Conservation (phyloP, 2,888 invertebrate genomes). For the Myopa testacea region DNA sequence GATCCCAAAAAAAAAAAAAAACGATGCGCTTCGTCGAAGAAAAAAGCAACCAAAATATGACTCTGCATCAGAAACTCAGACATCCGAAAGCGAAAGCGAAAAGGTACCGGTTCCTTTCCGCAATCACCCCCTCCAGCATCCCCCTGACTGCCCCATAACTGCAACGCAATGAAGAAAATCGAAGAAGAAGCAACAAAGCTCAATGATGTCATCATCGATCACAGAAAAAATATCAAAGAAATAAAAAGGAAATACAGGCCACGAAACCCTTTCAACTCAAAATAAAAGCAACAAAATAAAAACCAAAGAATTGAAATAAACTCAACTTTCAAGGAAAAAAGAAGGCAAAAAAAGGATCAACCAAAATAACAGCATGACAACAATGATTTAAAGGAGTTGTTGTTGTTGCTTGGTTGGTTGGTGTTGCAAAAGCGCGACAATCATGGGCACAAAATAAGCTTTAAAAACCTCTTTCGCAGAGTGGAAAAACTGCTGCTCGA, state of each 20-base stretch:
- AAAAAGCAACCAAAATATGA: conserved; percentile 1
- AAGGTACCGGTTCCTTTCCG: conserved; percentile 56
- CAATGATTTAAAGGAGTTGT: not conserved
- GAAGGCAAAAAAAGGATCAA: too few relatives aligned
- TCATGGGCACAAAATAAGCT: not conserved
- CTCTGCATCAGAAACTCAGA: not conserved
- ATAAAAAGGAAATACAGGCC: conserved; percentile 2
- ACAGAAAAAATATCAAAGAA: not conserved
- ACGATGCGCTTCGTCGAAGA: not conserved
- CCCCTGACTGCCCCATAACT: not conserved
- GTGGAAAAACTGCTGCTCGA: conserved; percentile 15
- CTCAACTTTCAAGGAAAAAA: not conserved
- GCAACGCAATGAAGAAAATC: not conserved
- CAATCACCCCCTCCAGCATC: too few relatives aligned
- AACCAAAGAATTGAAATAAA: not conserved
- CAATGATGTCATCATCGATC: conserved; percentile 17
- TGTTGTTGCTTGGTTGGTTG: too few relatives aligned
- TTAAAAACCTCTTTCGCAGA: not conserved
- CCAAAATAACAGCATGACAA: not conserved
- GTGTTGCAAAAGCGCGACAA: not conserved
- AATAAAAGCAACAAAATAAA: conserved; percentile 10
- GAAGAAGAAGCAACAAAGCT: not conserved
- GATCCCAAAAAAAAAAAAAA: not conserved
- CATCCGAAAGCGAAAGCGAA: conserved; percentile 43
- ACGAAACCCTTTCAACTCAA: not conserved